Conservation (phyloP, 2,797 vertebrate genomes). For the Dromococcyx pavoninus region DNA sequence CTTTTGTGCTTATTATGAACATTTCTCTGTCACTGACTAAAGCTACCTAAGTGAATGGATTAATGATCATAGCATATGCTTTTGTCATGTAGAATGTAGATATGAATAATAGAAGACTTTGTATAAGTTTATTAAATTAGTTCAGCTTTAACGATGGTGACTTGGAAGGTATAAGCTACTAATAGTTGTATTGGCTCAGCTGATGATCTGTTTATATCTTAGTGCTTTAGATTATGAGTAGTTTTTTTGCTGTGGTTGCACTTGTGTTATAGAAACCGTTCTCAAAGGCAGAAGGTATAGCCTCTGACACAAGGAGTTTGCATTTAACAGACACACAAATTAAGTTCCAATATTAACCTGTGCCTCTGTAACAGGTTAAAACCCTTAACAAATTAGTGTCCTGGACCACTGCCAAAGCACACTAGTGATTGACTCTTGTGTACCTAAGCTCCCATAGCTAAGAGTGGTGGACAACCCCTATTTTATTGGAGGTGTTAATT, state of each 20-base stretch:
- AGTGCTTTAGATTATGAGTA: not conserved
- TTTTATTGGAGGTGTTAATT: not conserved
- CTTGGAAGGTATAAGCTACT: not conserved
- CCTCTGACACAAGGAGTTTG: not conserved
- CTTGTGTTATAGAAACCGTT: not conserved
- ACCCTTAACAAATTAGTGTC: conserved; percentile 17
- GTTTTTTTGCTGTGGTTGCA: not conserved
- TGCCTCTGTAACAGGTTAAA: conserved; percentile 1
- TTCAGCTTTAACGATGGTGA: not conserved
- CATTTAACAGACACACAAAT: conserved; percentile 2
- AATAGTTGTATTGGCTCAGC: not conserved
- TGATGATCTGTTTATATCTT: not conserved
- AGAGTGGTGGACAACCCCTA: not conserved
- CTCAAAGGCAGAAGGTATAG: not conserved
- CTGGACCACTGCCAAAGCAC: conserved; percentile 24
- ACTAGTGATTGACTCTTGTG: not conserved
- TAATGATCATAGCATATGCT: not conserved
- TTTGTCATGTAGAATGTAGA: not conserved
- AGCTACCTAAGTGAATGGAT: not conserved
- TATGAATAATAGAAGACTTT: not conserved
- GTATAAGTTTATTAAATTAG: not conserved
- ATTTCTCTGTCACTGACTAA: not conserved
- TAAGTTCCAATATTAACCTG: not conserved
- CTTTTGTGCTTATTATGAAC: not conserved
- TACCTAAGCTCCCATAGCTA: not conserved